These are phyloP conservation scores for Drosophila birchii DNA, from an alignment of 2,888 invertebrate species.

Conservation along the genomic window DNA sequence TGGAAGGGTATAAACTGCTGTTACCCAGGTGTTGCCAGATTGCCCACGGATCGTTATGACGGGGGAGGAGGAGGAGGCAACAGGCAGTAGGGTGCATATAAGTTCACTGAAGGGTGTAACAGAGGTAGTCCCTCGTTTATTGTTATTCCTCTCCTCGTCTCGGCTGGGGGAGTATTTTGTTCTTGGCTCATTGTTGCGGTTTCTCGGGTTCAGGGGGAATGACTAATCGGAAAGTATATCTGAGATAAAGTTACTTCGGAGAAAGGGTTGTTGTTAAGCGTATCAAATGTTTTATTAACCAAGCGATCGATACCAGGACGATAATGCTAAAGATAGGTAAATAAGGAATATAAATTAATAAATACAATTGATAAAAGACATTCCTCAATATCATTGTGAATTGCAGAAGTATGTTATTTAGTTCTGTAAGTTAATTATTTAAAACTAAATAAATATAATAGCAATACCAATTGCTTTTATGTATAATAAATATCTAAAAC, in stretches of 20 bases:
- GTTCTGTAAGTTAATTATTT: not conserved
- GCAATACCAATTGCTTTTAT: no score
- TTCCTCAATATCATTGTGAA: not conserved
- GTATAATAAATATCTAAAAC: no score
- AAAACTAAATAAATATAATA: not conserved
- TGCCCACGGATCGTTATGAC: slow-evolving; percentile 35
- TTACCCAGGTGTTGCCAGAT: slow-evolving; percentile 65
- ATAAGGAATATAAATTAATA: not conserved
- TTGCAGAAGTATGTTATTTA: not conserved
- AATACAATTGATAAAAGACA: not conserved
- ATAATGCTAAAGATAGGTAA: slow-evolving; percentile 3
- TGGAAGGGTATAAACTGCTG: slow-evolving; percentile 38
- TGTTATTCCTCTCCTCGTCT: slow-evolving; percentile 20
- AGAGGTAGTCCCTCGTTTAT: slow-evolving; percentile 45
- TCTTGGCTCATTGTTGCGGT: slow-evolving; percentile 30
- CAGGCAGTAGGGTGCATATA: slow-evolving; percentile 6
- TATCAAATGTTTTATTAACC: slow-evolving; percentile 5
- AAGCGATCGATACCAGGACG: not conserved
- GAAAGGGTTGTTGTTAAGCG: slow-evolving; percentile 38
- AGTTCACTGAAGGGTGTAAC: slow-evolving; percentile 41
- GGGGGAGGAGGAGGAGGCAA: not conserved
- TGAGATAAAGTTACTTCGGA: slow-evolving; percentile 29
- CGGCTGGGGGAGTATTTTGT: slow-evolving; percentile 30
- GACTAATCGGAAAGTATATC: slow-evolving; percentile 39
- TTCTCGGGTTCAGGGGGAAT: slow-evolving; percentile 14